phyloP scores from a whole-genome alignment of 2,888 invertebrate species.

The Trissonchulus sp. region DNA sequence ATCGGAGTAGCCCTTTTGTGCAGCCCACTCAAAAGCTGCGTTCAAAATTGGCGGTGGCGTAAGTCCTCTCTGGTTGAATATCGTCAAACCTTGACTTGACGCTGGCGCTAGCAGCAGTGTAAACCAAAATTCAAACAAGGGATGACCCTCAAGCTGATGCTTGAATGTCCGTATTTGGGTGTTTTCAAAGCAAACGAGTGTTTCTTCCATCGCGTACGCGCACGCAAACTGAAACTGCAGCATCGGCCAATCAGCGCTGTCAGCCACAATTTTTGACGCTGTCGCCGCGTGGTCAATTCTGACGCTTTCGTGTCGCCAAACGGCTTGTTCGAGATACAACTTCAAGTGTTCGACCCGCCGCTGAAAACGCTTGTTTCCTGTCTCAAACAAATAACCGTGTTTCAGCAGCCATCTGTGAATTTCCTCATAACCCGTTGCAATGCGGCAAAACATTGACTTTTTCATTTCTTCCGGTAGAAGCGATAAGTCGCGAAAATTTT shows the following conservation, averaged over 20 bases:
- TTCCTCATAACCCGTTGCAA: background rate
- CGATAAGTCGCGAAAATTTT: background rate
- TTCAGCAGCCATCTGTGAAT: conserved; percentile 22
- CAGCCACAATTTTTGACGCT: conserved; percentile 36
- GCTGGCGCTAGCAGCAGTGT: background rate
- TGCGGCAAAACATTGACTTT: background rate
- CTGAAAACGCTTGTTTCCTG: background rate
- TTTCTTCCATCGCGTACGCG: conserved; percentile 41
- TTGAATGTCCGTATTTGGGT: conserved; percentile 37
- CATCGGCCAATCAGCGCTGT: conserved; percentile 39
- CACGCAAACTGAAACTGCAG: conserved; percentile 44
- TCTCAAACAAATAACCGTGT: conserved; percentile 24
- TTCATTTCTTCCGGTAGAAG: background rate
- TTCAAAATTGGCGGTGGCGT: conserved; percentile 18
- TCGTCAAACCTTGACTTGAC: background rate
- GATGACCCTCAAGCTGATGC: conserved; percentile 27
- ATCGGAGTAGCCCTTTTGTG: conserved; percentile 21
- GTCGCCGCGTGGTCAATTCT: conserved; percentile 38
- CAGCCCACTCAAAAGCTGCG: conserved; percentile 24
- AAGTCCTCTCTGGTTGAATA: conserved; percentile 14
- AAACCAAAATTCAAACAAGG: conserved; percentile 28
- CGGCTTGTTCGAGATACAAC: conserved; percentile 13
- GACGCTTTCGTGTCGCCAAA: conserved; percentile 1
- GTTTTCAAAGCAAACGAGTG: conserved; percentile 41
- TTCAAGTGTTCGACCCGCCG: conserved; percentile 10